Conservation (phyloP, 2,888 invertebrate species). For the Agrotis clavis region DNA sequence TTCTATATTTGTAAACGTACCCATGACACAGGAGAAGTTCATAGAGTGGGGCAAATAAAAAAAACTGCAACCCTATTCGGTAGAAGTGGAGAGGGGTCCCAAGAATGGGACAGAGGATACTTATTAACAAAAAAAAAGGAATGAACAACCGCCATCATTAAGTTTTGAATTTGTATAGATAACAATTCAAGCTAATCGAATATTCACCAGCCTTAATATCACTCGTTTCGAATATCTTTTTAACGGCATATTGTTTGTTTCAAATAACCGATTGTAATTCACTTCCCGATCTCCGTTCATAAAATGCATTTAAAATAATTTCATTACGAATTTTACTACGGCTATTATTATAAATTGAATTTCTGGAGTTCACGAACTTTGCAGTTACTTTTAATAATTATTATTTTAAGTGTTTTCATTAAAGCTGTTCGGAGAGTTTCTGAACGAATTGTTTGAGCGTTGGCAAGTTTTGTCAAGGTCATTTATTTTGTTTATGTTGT, state of each 20-base stretch:
- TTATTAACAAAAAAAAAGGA: too few relatives aligned
- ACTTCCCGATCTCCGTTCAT: conserved; percentile 27
- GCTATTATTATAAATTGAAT: conserved; percentile 50
- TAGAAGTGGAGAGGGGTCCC: too few relatives aligned
- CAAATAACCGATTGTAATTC: conserved; percentile 60
- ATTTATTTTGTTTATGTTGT: conserved; percentile 13
- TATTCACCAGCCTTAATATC: conserved; percentile 38
- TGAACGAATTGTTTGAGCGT: too few relatives aligned
- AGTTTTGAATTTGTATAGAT: conserved; percentile 20
- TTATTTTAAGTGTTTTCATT: conserved; percentile 39
- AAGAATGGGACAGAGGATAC: too few relatives aligned
- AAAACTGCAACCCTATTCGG: too few relatives aligned
- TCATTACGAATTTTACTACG: conserved; percentile 51
- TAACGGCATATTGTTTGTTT: conserved; percentile 52
- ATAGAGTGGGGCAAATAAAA: too few relatives aligned
- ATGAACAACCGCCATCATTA: not conserved
- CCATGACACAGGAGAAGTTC: too few relatives aligned
- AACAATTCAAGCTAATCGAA: not conserved
- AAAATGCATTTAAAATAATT: conserved; percentile 65
- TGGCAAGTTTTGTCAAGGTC: conserved; percentile 3
- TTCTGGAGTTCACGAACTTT: conserved; percentile 40
- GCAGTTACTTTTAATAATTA: conserved; percentile 39
- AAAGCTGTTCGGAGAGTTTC: not conserved
- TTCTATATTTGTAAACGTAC: too few relatives aligned
- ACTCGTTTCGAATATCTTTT: conserved; percentile 54